A percentile compares a stretch with the other conserved stretches of the same genome.
These are phyloP conservation scores for Sturnus vulgaris DNA, from an alignment of 2,113 vertebrate species.

Conservation along the genomic window DNA sequence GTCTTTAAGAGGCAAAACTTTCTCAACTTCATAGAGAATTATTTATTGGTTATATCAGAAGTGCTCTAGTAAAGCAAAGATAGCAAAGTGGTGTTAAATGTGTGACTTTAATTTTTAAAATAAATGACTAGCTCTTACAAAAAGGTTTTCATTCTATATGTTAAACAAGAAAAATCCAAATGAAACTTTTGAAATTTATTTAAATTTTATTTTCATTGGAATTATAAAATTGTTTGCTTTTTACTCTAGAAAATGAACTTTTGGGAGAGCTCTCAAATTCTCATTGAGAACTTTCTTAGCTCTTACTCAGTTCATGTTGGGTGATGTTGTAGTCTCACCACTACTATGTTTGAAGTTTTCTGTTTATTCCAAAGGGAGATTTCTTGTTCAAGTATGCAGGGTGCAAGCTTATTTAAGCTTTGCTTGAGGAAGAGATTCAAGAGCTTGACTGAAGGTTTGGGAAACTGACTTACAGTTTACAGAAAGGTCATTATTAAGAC, in stretches of 20 bases:
- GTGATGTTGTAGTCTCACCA: not conserved
- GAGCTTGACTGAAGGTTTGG: not conserved
- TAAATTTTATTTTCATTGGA: not conserved
- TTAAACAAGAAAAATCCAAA: not conserved
- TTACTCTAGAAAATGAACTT: not conserved
- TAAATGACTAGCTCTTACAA: not conserved
- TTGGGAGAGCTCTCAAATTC: not conserved
- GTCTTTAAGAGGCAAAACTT: not conserved
- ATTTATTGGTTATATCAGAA: not conserved
- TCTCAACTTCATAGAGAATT: not conserved
- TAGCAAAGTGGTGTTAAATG: not conserved
- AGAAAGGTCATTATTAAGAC: not conserved
- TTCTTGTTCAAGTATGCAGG: not conserved
- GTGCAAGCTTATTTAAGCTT: not conserved
- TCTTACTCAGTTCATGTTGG: not conserved
- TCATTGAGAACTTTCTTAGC: not conserved
- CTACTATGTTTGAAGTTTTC: not conserved
- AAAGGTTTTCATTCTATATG: not conserved
- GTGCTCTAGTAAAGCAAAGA: not conserved
- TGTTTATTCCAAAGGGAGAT: not conserved
- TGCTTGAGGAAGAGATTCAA: not conserved
- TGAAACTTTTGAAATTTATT: not conserved
- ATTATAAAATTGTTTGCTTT: not conserved
- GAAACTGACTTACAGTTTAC: not conserved
- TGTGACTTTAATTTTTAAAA: not conserved